Conservation (phyloP, 2,888 invertebrate species). For the Drosophila mimetica region DNA sequence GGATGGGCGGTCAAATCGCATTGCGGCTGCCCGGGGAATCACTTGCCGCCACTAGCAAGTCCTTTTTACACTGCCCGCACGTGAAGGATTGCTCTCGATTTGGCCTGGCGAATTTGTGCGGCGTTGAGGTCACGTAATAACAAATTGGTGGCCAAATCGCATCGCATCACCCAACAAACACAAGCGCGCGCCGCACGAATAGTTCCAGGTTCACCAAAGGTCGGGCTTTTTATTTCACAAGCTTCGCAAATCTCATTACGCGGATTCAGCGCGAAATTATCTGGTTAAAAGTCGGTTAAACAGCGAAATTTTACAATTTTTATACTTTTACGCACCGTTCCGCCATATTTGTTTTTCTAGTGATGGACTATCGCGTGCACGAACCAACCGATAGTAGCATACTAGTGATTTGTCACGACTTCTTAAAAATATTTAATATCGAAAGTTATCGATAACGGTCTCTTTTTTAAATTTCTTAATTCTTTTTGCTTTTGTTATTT, state of each 20-base stretch:
- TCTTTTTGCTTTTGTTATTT: no score
- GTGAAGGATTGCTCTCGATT: conserved; percentile 14
- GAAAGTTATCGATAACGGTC: background rate
- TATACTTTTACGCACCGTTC: conserved; percentile 60
- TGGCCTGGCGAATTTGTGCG: conserved; percentile 55
- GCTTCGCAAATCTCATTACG: no score
- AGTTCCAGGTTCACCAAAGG: background rate
- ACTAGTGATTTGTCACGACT: conserved; percentile 7
- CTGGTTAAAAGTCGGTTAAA: background rate
- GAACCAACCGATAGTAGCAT: background rate
- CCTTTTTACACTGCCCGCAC: background rate
- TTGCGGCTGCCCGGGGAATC: conserved; percentile 7
- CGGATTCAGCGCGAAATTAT: background rate
- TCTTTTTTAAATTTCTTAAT: no score
- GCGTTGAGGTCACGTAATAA: conserved; percentile 78
- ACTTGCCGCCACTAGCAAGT: background rate
- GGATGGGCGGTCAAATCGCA: conserved; percentile 8
- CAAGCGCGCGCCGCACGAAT: conserved; percentile 1
- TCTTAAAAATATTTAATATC: background rate
- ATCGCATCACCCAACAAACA: conserved; percentile 30
- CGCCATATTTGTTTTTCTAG: conserved; percentile 74
- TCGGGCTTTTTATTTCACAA: background rate
- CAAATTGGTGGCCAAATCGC: conserved; percentile 63
- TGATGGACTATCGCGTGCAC: background rate
- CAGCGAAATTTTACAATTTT: conserved; percentile 41